Evolutionary conservation across 2,888 invertebrate genomes (phyloP).

Genomic region (Pristionchus arcanus): DNA sequence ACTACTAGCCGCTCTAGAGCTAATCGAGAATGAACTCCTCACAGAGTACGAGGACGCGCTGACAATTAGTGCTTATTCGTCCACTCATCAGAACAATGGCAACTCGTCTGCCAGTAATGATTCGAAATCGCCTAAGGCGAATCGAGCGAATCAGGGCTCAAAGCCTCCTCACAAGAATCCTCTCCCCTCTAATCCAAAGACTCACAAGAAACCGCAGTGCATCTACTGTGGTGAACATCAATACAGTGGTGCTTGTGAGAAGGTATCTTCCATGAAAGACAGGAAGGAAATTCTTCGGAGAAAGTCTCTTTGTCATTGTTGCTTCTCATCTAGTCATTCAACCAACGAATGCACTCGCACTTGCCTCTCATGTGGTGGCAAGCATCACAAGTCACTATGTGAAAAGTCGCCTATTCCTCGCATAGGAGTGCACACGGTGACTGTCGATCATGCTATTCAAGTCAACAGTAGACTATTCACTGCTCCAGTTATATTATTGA

Average conservation of each 20-base stretch:
- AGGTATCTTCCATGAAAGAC: not conserved
- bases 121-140: not conserved
- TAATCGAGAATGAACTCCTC: too few relatives aligned
- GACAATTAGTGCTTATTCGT: not conserved
- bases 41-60: too few relatives aligned
- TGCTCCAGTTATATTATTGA: not conserved
- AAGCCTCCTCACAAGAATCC: not conserved
- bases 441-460: not conserved
- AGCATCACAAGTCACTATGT: conserved; percentile 12
- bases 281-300: not conserved
- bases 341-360: not conserved
- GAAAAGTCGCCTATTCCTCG: not conserved
- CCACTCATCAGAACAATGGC: not conserved
- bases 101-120: too few relatives aligned
- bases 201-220: not conserved
- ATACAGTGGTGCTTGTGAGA: not conserved
- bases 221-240: not conserved
- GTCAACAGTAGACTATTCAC: not conserved
- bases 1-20: too few relatives aligned
- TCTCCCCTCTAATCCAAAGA: not conserved
- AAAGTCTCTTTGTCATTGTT: not conserved
- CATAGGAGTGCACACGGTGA: not conserved
- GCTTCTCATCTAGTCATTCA: not conserved
- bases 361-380: not conserved
- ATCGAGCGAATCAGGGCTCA: too few relatives aligned